A percentile compares a stretch with the other conserved stretches of the same genome.
Conservation (phyloP, 1,140 invertebrate species). For the Drosophila equinoxialis region DNA sequence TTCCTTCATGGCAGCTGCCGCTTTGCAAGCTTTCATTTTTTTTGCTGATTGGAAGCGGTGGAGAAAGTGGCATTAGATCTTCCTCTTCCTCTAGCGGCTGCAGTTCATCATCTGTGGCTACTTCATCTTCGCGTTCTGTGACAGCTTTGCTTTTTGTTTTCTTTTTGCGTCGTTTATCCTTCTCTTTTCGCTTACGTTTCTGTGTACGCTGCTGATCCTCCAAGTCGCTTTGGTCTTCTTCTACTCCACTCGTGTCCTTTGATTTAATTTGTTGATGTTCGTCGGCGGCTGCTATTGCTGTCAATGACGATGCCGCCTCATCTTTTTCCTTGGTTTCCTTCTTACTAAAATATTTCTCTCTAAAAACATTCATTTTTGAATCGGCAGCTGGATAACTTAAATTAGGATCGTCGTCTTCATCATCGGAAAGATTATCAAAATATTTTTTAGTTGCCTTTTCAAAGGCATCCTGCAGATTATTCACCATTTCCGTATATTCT, state of each 20-base stretch:
- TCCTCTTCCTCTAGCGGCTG: constrained; percentile 58
- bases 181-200: constrained; percentile 79
- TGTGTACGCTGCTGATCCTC: constrained; percentile 55
- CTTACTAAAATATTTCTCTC: constrained; percentile 80
- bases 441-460: constrained; percentile 90
- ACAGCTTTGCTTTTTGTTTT: constrained; percentile 80
- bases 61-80: constrained; percentile 61
- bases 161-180: constrained; percentile 82
- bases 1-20: not conserved
- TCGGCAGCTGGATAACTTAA: constrained; percentile 85
- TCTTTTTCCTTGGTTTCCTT: constrained; percentile 63
- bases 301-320: constrained; percentile 34
- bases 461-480: constrained; percentile 91
- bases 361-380: constrained; percentile 83
- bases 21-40: constrained; percentile 45
- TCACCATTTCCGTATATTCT: constrained; percentile 95
- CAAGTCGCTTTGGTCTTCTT: constrained; percentile 49
- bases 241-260: constrained; percentile 38
- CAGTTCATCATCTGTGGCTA: constrained; percentile 41
- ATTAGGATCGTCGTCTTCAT: constrained; percentile 88
- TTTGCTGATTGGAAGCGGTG: constrained; percentile 43
- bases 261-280: not conserved
- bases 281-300: constrained; percentile 32
- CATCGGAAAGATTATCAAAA: constrained; percentile 90
- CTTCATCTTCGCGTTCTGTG: constrained; percentile 44